Evolutionary conservation across 2,113 vertebrate genomes (phyloP).

Genomic region (Neogale vison): DNA sequence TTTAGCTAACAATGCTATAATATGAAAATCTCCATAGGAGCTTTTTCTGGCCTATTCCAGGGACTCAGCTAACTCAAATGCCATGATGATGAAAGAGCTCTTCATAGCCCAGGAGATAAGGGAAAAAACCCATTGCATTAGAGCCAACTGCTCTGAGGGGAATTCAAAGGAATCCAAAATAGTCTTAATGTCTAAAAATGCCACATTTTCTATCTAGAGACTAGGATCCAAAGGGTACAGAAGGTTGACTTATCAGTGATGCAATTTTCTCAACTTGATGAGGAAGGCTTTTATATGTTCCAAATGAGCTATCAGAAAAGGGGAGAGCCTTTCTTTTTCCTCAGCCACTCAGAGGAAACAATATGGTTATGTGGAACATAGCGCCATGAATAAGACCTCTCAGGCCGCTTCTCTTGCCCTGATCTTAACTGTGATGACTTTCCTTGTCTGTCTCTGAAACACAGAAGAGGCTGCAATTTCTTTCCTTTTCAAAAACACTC

Average conservation of each 20-base stretch:
- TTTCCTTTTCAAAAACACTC: not conserved
- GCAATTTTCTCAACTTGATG: slow-evolving; percentile 59
- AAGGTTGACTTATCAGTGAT: slow-evolving; percentile 54
- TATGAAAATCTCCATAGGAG: slow-evolving; percentile 66
- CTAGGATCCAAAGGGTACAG: not conserved
- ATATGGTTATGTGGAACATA: not conserved
- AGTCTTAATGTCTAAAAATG: slow-evolving; percentile 63
- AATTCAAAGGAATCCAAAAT: slow-evolving; percentile 68
- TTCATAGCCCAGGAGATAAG: slow-evolving; percentile 52
- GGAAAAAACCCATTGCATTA: slow-evolving; percentile 5
- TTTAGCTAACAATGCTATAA: slow-evolving; percentile 72
- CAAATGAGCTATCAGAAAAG: slow-evolving; percentile 53
- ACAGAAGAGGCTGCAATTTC: not conserved
- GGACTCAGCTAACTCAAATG: slow-evolving; percentile 56
- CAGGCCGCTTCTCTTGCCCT: not conserved
- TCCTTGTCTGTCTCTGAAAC: not conserved
- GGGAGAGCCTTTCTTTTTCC: not conserved
- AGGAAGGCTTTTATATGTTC: slow-evolving; percentile 46
- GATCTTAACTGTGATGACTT: not conserved
- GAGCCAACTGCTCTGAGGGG: slow-evolving; percentile 54
- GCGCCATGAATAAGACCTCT: not conserved
- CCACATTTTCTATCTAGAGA: slow-evolving; percentile 36
- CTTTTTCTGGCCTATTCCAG: slow-evolving; percentile 67
- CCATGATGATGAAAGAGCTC: slow-evolving; percentile 55
- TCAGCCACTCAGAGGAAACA: not conserved